phyloP scores from a whole-genome alignment of 2,797 vertebrate genomes.

The Enteromius mattozi region DNA sequence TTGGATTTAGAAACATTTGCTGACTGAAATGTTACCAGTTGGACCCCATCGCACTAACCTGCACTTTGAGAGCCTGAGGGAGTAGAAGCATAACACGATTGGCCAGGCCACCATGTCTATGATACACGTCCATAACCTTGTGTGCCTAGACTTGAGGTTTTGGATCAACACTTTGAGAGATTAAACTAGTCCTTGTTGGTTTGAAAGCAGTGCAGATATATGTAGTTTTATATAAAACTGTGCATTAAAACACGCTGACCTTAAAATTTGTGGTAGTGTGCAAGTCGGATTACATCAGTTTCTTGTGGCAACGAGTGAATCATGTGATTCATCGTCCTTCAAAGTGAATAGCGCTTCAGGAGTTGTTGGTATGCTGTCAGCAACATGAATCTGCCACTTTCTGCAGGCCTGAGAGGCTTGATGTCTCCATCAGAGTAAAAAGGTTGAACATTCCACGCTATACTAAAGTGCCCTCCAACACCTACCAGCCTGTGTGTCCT shows the following conservation, averaged over 20 bases:
- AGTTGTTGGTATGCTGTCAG: slow-evolving; percentile 8
- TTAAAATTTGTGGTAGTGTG: not conserved
- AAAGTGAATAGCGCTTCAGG: slow-evolving; percentile 25
- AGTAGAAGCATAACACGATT: slow-evolving; percentile 28
- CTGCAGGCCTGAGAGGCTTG: not conserved
- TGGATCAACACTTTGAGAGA: not conserved
- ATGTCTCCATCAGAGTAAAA: slow-evolving; percentile 46
- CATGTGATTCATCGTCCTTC: slow-evolving; percentile 37
- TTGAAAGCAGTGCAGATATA: slow-evolving; percentile 16
- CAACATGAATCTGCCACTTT: slow-evolving; percentile 39
- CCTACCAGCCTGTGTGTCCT: slow-evolving; percentile 55
- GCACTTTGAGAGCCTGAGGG: slow-evolving; percentile 28
- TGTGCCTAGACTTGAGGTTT: slow-evolving; percentile 31
- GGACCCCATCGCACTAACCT: slow-evolving; percentile 45
- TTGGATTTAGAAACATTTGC: slow-evolving; percentile 60
- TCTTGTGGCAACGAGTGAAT: slow-evolving; percentile 24
- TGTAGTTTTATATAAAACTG: slow-evolving; percentile 20
- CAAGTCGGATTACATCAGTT: slow-evolving; percentile 13
- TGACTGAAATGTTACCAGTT: slow-evolving; percentile 50
- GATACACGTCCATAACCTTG: slow-evolving; percentile 27
- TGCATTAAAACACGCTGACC: slow-evolving; percentile 28
- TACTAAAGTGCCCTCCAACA: slow-evolving; percentile 46
- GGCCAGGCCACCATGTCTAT: slow-evolving; percentile 13
- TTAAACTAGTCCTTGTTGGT: not conserved
- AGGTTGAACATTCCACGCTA: slow-evolving; percentile 45